These are phyloP conservation scores for Erpobdella octoculata DNA, from an alignment of 2,888 invertebrate species.

Conservation along the genomic window DNA sequence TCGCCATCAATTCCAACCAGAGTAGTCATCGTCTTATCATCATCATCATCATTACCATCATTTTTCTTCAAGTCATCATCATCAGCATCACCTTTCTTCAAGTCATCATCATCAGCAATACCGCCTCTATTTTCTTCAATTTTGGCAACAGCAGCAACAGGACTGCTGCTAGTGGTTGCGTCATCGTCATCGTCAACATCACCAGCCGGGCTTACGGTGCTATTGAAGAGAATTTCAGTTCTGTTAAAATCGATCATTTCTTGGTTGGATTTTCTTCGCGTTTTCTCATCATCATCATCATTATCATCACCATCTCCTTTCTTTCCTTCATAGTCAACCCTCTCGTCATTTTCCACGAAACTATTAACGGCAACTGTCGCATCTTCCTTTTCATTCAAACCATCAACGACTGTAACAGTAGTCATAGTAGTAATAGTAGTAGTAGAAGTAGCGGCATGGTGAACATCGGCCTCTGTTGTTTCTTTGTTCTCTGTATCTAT, in stretches of 20 bases:
- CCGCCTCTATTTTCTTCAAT: too few relatives aligned
- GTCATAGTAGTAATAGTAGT: neutral
- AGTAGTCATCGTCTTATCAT: too few relatives aligned
- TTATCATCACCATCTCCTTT: neutral
- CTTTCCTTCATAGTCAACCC: neutral
- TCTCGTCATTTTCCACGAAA: constrained; percentile 1
- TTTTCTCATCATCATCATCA: neutral
- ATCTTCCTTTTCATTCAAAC: neutral
- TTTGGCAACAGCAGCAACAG: too few relatives aligned
- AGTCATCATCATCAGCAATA: neutral
- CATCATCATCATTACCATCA: neutral
- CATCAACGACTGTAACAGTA: neutral
- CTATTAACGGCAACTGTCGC: neutral
- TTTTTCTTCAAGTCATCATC: neutral
- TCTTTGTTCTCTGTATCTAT: neutral
- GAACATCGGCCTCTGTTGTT: too few relatives aligned
- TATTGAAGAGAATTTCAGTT: too few relatives aligned
- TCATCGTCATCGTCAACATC: too few relatives aligned
- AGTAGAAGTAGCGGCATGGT: too few relatives aligned
- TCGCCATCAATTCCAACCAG: neutral
- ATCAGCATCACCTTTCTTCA: neutral
- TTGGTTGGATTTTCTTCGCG: neutral
- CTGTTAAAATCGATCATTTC: neutral
- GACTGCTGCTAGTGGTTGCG: neutral
- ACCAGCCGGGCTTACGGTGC: too few relatives aligned